These are phyloP conservation scores for Muscina levida DNA, from an alignment of 2,888 invertebrate genomes.

Conservation along the genomic window DNA sequence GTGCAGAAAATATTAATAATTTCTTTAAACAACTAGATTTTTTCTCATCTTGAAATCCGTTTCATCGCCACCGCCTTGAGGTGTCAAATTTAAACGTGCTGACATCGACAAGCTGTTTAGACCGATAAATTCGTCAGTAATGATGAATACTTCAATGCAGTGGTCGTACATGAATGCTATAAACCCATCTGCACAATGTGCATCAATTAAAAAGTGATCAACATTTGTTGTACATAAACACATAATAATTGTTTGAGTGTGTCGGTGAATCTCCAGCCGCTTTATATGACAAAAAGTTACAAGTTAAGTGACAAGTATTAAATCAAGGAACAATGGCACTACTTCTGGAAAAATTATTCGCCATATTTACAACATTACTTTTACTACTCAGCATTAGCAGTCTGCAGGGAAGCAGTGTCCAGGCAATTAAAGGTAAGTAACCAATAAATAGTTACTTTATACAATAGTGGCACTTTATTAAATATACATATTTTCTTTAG, in stretches of 20 bases:
- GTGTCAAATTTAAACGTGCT: background rate
- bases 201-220: conserved; percentile 8
- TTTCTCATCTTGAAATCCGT: too few relatives aligned
- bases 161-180: background rate
- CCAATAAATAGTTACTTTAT: too few relatives aligned
- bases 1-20: too few relatives aligned
- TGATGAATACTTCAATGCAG: background rate
- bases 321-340: conserved; percentile 37
- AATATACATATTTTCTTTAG: too few relatives aligned
- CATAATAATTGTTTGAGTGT: background rate
- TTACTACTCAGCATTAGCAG: conserved; percentile 15
- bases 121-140: background rate
- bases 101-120: conserved; percentile 22
- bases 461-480: background rate
- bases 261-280: too few relatives aligned
- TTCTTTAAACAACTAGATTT: too few relatives aligned
- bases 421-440: conserved; percentile 64
- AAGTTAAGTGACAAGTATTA: too few relatives aligned
- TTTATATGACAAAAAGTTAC: too few relatives aligned
- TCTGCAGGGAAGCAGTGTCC: conserved; percentile 6
- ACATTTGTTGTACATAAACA: conserved; percentile 13
- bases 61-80: background rate
- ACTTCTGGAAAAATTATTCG: conserved; percentile 40
- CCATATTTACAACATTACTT: conserved; percentile 35
- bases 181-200: conserved; percentile 15